Evolutionary conservation across 2,888 invertebrate genomes (phyloP).

Genomic region (Exephanes ischioxanthus): DNA sequence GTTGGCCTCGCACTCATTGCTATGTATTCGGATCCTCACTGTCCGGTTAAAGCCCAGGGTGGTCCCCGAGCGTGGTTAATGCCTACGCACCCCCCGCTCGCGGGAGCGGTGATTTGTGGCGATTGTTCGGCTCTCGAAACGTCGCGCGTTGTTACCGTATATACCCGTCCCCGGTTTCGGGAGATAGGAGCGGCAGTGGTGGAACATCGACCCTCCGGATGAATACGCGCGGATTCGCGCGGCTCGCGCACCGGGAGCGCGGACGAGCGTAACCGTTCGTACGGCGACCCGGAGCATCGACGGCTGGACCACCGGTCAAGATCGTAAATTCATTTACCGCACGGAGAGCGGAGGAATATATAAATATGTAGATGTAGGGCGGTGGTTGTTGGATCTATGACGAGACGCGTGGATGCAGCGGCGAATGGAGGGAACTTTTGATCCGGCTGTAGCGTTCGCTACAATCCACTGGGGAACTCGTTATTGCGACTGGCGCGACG

Average conservation of each 20-base stretch:
- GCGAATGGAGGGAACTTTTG: neutral
- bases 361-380: slow-evolving; percentile 59
- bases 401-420: neutral
- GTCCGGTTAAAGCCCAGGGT: slow-evolving; percentile 30
- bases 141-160: slow-evolving; percentile 63
- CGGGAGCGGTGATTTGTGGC: slow-evolving; percentile 74
- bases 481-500: neutral
- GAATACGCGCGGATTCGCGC: slow-evolving; percentile 42
- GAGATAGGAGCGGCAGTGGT: slow-evolving; percentile 51
- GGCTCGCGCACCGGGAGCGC: neutral
- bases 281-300: slow-evolving; percentile 27
- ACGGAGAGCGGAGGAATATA: slow-evolving; percentile 59
- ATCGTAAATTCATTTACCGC: slow-evolving; percentile 65
- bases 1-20: slow-evolving; percentile 17
- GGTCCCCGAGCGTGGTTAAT: slow-evolving; percentile 70
- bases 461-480: neutral
- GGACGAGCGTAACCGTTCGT: slow-evolving; percentile 37
- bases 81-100: slow-evolving; percentile 69
- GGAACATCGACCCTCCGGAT: slow-evolving; percentile 50
- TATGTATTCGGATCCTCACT: slow-evolving; percentile 35
- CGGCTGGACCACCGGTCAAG: slow-evolving; percentile 34
- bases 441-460: neutral
- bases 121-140: slow-evolving; percentile 74
- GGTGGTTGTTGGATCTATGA: slow-evolving; percentile 33
- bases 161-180: slow-evolving; percentile 39